Evolutionary conservation across 2,113 vertebrate genomes (phyloP).

Genomic region (Hippocampus mohnikei): DNA sequence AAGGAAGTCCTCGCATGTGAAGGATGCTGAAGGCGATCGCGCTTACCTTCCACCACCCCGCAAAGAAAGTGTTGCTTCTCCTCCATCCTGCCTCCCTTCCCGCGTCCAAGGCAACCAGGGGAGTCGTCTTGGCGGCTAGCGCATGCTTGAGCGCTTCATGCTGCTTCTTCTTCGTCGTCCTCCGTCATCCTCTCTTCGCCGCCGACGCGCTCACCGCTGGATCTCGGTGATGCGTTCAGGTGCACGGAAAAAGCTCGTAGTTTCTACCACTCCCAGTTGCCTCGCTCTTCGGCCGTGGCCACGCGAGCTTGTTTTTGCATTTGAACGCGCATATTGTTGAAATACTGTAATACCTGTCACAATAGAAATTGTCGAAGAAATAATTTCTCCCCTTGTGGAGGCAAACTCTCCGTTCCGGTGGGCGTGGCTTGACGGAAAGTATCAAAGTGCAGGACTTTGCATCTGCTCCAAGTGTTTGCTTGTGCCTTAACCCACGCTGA

Average conservation of each 20-base stretch:
- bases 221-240: conserved; percentile 53
- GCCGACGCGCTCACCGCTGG: conserved; percentile 10
- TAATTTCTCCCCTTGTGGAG: conserved; percentile 24
- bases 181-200: conserved; percentile 22
- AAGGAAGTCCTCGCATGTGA: conserved; percentile 25
- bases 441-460: neutral
- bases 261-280: neutral
- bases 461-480: conserved; percentile 7
- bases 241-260: conserved; percentile 6
- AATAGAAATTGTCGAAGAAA: neutral
- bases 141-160: conserved; percentile 34
- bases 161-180: conserved; percentile 27
- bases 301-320: neutral
- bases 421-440: neutral
- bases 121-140: conserved; percentile 28
- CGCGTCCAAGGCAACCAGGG: conserved; percentile 26
- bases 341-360: neutral
- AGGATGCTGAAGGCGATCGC: conserved; percentile 12
- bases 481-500: conserved; percentile 23
- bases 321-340: neutral
- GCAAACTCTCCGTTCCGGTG: neutral
- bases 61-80: conserved; percentile 73
- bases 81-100: conserved; percentile 65
- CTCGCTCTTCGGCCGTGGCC: too few relatives aligned
- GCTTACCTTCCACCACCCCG: conserved; percentile 83